Conservation (phyloP, 2,113 vertebrate species). For the Sapayoa aenigma region DNA sequence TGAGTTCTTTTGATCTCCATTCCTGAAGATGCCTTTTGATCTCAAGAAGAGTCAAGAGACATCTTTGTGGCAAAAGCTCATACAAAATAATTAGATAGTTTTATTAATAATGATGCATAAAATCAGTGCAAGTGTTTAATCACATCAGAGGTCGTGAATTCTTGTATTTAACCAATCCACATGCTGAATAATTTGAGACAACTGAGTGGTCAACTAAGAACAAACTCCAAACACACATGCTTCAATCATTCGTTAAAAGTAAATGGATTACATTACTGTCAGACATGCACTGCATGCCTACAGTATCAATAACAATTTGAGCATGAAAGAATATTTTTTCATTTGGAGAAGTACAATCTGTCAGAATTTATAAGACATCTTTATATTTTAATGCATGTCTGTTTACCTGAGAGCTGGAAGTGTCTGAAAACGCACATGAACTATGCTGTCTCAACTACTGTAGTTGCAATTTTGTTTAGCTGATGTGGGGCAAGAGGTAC, state of each 20-base stretch:
- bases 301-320: neutral
- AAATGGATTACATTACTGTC: neutral
- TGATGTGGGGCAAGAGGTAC: neutral
- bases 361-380: neutral
- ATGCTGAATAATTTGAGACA: neutral
- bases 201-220: neutral
- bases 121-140: neutral
- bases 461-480: neutral
- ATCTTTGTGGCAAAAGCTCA: neutral
- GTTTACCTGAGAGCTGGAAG: neutral
- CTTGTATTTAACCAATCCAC: neutral
- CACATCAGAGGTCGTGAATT: neutral
- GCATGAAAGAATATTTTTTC: neutral
- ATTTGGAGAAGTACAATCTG: neutral
- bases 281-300: neutral
- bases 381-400: neutral
- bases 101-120: slow-evolving; percentile 21
- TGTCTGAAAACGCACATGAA: neutral
- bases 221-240: neutral
- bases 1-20: slow-evolving; percentile 23
- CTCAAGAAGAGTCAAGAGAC: neutral
- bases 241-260: neutral
- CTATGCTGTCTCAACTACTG: neutral
- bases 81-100: slow-evolving; percentile 21
- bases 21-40: slow-evolving; percentile 37